Conservation (phyloP, 2,888 invertebrate genomes). For the Cerceris ruficornis region DNA sequence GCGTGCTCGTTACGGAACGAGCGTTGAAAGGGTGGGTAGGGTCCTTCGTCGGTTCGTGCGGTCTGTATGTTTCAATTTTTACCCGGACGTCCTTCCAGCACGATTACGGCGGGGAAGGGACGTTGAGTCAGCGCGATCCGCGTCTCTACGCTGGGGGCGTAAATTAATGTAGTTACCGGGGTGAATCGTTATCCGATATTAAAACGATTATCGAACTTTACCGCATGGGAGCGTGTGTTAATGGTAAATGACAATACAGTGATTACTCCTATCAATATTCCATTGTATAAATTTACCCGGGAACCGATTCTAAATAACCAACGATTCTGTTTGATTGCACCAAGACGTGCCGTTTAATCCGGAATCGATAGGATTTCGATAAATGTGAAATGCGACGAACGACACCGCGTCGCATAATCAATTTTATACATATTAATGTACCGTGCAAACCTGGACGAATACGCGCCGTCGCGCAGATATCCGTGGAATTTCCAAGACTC, state of each 20-base stretch:
- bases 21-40: neutral
- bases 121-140: constrained; percentile 15
- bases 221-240: constrained; percentile 33
- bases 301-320: constrained; percentile 41
- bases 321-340: constrained; percentile 36
- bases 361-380: constrained; percentile 43
- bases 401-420: constrained; percentile 1
- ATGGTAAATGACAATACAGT: constrained; percentile 46
- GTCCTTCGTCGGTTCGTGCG: neutral
- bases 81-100: constrained; percentile 9
- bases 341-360: constrained; percentile 37
- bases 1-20: neutral
- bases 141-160: constrained; percentile 21
- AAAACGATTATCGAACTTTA: constrained; percentile 51
- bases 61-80: too few relatives aligned
- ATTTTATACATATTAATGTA: neutral
- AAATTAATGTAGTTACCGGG: constrained; percentile 47
- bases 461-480: too few relatives aligned
- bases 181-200: constrained; percentile 49
- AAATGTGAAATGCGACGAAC: constrained; percentile 32
- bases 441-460: neutral
- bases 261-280: constrained; percentile 56
- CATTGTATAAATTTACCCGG: constrained; percentile 40
- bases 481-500: too few relatives aligned
- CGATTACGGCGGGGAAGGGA: constrained; percentile 4